Evolutionary conservation across 1,140 invertebrate genomes (phyloP).

Genomic region (Antheraea pernyi): DNA sequence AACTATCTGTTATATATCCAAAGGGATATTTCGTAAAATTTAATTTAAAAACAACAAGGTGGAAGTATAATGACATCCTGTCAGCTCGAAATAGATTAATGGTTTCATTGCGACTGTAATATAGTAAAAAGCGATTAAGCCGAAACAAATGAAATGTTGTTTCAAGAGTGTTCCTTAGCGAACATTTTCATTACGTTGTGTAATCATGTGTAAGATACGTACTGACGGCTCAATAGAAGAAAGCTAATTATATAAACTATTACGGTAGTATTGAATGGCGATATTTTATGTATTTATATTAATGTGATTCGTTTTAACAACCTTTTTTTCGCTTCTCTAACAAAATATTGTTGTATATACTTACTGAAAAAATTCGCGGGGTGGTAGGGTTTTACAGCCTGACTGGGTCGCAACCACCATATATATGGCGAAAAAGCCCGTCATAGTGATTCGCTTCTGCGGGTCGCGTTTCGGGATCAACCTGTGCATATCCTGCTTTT

Average conservation of each 20-base stretch:
- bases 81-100: background rate
- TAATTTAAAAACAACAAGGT: background rate
- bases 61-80: background rate
- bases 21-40: background rate
- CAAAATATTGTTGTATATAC: background rate
- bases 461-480: too few relatives aligned
- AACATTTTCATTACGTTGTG: background rate
- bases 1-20: background rate
- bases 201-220: background rate
- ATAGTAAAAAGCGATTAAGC: constrained; percentile 1
- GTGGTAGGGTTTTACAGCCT: too few relatives aligned
- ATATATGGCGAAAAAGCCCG: too few relatives aligned
- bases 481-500: too few relatives aligned
- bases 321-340: too few relatives aligned
- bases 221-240: background rate
- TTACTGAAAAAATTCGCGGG: too few relatives aligned
- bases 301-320: too few relatives aligned
- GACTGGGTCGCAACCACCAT: too few relatives aligned
- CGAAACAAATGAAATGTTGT: background rate
- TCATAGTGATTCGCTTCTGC: too few relatives aligned
- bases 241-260: background rate
- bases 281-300: too few relatives aligned
- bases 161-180: background rate
- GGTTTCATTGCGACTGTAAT: background rate
- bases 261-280: background rate